These are phyloP conservation scores for Prinia subflava DNA, from an alignment of 2,113 vertebrate genomes.

Conservation along the genomic window DNA sequence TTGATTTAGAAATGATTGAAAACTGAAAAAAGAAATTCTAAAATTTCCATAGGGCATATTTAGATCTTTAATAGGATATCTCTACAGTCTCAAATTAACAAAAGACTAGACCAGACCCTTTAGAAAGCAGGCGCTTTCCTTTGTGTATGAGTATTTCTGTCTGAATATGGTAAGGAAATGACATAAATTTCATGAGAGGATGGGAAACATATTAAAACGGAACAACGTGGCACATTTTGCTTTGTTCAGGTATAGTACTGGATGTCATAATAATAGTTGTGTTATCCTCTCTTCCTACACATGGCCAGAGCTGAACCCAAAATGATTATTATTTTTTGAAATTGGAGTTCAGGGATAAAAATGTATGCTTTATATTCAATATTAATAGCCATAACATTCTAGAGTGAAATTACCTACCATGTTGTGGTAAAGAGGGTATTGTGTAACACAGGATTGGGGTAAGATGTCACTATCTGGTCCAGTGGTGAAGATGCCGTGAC, in stretches of 20 bases:
- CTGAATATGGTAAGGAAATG: not conserved
- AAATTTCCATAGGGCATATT: not conserved
- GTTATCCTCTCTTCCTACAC: not conserved
- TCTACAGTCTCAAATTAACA: not conserved
- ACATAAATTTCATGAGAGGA: not conserved
- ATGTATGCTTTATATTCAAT: not conserved
- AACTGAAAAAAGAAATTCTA: not conserved
- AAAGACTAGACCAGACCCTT: not conserved
- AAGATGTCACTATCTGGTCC: not conserved
- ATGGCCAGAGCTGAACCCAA: not conserved
- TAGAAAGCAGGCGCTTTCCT: not conserved
- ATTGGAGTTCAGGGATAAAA: not conserved
- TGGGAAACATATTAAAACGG: not conserved
- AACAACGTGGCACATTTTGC: not conserved
- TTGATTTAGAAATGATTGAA: not conserved
- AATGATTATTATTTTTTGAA: not conserved
- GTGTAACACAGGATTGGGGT: not conserved
- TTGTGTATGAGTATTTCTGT: not conserved
- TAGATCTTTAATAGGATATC: not conserved
- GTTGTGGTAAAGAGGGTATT: not conserved
- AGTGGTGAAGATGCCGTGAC: no score
- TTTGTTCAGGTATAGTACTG: not conserved
- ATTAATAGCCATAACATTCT: not conserved
- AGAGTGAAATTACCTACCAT: not conserved
- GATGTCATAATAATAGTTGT: not conserved